A percentile compares a stretch with the other conserved stretches of the same genome.
Conservation (phyloP, 2,888 invertebrate species). For the Aspidapion aeneum region DNA sequence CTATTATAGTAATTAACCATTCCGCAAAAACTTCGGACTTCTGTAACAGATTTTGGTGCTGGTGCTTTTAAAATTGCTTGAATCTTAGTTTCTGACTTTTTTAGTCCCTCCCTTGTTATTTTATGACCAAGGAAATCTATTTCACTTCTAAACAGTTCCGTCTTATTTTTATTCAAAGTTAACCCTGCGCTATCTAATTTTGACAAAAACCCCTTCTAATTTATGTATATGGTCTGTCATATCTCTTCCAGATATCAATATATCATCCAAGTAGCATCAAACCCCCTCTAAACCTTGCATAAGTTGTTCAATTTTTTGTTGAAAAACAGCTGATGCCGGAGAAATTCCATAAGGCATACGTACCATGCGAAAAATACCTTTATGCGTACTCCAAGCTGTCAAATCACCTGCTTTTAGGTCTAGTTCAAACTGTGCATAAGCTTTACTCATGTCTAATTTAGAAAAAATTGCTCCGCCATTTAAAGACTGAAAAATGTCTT, state of each 20-base stretch:
- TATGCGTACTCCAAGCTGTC: neutral
- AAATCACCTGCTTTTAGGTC: neutral
- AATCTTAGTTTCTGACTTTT: slow-evolving; percentile 16
- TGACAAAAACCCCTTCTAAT: no score
- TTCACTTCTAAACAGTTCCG: slow-evolving; percentile 15
- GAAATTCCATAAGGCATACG: slow-evolving; percentile 34
- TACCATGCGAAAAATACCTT: neutral
- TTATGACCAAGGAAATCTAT: neutral
- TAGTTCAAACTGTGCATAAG: neutral
- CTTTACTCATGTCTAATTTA: neutral
- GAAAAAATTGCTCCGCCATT: neutral
- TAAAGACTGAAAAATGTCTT: neutral
- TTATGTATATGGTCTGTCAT: slow-evolving; percentile 14
- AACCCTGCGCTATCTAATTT: slow-evolving; percentile 21
- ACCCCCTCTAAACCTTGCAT: slow-evolving; percentile 28
- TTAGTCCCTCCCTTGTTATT: slow-evolving; percentile 19
- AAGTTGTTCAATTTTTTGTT: slow-evolving; percentile 34
- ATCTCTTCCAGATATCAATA: slow-evolving; percentile 26
- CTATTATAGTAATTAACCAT: slow-evolving; percentile 24
- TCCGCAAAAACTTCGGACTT: slow-evolving; percentile 23
- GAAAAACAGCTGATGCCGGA: slow-evolving; percentile 38
- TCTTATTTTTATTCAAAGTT: slow-evolving; percentile 20
- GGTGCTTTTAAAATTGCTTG: slow-evolving; percentile 21
- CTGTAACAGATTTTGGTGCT: slow-evolving; percentile 13
- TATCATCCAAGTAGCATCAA: slow-evolving; percentile 32